A percentile compares a stretch with the other conserved stretches of the same genome.
These are phyloP conservation scores for Eublepharis macularius DNA, from an alignment of 2,113 vertebrate species.

Conservation along the genomic window DNA sequence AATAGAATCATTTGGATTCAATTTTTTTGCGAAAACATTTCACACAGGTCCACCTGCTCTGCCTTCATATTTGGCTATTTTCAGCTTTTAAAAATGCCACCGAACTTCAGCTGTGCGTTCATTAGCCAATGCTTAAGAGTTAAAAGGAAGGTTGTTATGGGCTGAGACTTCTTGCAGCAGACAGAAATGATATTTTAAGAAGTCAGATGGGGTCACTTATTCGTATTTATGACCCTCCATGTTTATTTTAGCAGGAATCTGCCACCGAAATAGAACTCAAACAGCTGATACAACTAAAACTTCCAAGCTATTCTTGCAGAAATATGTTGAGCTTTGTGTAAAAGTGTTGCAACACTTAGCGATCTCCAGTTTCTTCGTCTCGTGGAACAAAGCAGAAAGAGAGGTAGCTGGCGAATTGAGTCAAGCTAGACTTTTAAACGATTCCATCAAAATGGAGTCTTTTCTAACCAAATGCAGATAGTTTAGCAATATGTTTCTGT, in stretches of 20 bases:
- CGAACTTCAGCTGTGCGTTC: conserved; percentile 17
- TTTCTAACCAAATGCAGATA: neutral
- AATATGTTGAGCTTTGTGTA: conserved; percentile 16
- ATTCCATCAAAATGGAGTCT: neutral
- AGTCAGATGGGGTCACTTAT: conserved; percentile 39
- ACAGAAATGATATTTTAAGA: conserved; percentile 40
- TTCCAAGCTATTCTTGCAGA: conserved; percentile 18
- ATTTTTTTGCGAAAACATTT: conserved; percentile 7
- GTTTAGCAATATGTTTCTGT: neutral
- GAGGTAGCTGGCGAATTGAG: neutral
- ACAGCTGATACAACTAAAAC: conserved; percentile 27
- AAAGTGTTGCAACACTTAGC: neutral
- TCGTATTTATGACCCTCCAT: conserved; percentile 21
- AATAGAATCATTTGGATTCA: conserved; percentile 19
- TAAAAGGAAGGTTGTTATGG: neutral
- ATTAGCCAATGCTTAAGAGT: neutral
- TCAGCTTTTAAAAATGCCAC: conserved; percentile 23
- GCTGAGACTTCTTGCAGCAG: conserved; percentile 23
- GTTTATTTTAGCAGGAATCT: conserved; percentile 23
- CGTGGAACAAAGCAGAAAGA: neutral
- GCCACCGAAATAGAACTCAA: conserved; percentile 20
- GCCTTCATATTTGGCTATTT: conserved; percentile 24
- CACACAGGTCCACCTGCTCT: neutral
- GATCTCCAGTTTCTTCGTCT: neutral
- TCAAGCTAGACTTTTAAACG: neutral